Percentiles rank a stretch among this genome's conserved stretches.
These are phyloP conservation scores for Drosophila kikkawai DNA, from an alignment of 1,140 invertebrate species.

Conservation along the genomic window DNA sequence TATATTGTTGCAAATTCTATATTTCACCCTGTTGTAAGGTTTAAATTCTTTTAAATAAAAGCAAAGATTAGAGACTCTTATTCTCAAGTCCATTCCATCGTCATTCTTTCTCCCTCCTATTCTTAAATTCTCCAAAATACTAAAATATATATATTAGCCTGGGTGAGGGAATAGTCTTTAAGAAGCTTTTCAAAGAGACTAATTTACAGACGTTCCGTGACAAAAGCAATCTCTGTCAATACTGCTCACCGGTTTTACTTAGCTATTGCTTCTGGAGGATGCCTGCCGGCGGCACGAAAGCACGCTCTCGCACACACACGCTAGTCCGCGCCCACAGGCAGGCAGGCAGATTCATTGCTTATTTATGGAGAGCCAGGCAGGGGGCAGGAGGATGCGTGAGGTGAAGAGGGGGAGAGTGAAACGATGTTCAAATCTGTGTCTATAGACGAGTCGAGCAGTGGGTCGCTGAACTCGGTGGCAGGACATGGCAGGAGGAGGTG, in stretches of 20 bases:
- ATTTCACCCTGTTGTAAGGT: no score
- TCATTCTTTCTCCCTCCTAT: not conserved
- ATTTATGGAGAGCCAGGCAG: constrained; percentile 46
- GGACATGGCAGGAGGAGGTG: not conserved
- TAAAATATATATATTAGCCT: not conserved
- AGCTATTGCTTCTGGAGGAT: constrained; percentile 14
- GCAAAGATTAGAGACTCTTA: no score
- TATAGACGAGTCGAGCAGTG: constrained; percentile 43
- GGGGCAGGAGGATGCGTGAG: not conserved
- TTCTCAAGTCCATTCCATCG: not conserved
- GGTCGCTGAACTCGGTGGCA: constrained; percentile 58
- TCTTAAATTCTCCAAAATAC: not conserved
- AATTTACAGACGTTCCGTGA: constrained; percentile 33
- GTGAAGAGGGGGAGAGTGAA: constrained; percentile 10
- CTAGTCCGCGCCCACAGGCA: constrained; percentile 19
- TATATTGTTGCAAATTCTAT: no score
- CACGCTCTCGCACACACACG: constrained; percentile 16
- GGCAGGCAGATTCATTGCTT: constrained; percentile 50
- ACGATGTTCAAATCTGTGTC: constrained; percentile 31
- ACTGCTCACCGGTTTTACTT: constrained; percentile 31
- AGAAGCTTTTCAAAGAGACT: constrained; percentile 24
- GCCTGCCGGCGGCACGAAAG: constrained; percentile 2
- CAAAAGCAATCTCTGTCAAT: constrained; percentile 45
- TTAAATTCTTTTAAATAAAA: not conserved
- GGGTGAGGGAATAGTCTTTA: not conserved